Evolutionary conservation across 2,797 vertebrate species (phyloP), one percentile per base, ranked within the genome.

Genomic region (Oreortyx pictus): DNA sequence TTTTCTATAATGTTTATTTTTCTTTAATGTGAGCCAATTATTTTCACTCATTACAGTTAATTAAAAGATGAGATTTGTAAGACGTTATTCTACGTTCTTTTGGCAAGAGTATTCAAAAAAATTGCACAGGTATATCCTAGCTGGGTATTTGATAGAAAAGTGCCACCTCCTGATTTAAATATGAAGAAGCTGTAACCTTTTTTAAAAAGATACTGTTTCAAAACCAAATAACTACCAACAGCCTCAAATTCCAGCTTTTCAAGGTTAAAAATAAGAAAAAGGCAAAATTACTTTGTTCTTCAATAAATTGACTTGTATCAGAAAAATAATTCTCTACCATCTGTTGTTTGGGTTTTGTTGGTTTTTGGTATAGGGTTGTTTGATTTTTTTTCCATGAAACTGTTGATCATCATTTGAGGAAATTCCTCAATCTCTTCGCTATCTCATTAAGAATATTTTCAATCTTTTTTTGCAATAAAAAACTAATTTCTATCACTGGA

Each of bases 261-360:
- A 66, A 73, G 79, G 59, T 83, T 89, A 70, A 93, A 82, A 75
- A 54, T 31, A 50, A 52, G 17, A 93, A 60, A 73, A 84, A 78
- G 29, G 39, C 44, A 90, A 95, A 94, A 93, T 74, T 81, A 90
- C 84, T 89, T 92, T 82, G 62, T 89, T 87, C 66, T 94, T 92
- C 49, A 75, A 12, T 89, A 90, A 82, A 81, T 79, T 86, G 37
- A 74, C 50, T 90, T 93, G 41, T 61, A 93, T 81, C 49, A 79
- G 77, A 79, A 96, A 83, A 96, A 95, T 88, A 96, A 96, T 95
- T 95, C 93, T 81, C 43, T 89, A 81, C 92, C 94, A 95, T 96
- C 95, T 96, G 94, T 96, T 96, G 95, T 96, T 96, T 96, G 94
- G 92, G 95, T 92, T 96, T 91, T 44, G 46, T 47, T 46, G 33